phyloP scores from a whole-genome alignment of 2,113 vertebrate species.

The Notarius quadriscutis region DNA sequence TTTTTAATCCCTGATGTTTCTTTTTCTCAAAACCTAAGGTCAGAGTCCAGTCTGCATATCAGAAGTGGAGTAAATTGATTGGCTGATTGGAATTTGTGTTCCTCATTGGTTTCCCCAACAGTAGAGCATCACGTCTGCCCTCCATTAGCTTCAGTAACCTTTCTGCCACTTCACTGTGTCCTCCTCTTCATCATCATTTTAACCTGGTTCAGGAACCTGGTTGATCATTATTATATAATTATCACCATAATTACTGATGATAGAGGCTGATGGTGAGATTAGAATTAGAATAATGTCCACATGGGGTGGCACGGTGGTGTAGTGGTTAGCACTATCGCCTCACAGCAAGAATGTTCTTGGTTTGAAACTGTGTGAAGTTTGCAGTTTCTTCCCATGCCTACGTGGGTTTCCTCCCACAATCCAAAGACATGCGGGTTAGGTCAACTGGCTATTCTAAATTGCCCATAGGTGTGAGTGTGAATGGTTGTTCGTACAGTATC shows the following conservation, averaged over 20 bases:
- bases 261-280: not conserved
- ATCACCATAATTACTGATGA: conserved; percentile 44
- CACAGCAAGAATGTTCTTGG: too few species aligned
- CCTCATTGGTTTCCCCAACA: not conserved
- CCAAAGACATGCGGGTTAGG: too few species aligned
- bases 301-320: too few species aligned
- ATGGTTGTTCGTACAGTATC: too few species aligned
- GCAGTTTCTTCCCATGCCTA: too few species aligned
- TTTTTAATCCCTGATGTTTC: not conserved
- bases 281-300: not conserved
- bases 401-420: too few species aligned
- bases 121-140: not conserved
- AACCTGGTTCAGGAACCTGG: conserved; percentile 26
- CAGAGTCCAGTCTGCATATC: not conserved
- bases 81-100: not conserved
- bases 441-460: too few species aligned
- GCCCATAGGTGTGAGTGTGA: too few species aligned
- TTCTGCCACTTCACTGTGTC: not conserved
- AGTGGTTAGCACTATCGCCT: too few species aligned
- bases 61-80: conserved; percentile 7
- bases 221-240: conserved; percentile 32
- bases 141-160: not conserved
- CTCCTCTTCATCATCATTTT: conserved; percentile 29
- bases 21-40: not conserved
- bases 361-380: too few species aligned